These are phyloP conservation scores for Acleris laterana DNA, from an alignment of 2,888 invertebrate genomes.

Conservation along the genomic window DNA sequence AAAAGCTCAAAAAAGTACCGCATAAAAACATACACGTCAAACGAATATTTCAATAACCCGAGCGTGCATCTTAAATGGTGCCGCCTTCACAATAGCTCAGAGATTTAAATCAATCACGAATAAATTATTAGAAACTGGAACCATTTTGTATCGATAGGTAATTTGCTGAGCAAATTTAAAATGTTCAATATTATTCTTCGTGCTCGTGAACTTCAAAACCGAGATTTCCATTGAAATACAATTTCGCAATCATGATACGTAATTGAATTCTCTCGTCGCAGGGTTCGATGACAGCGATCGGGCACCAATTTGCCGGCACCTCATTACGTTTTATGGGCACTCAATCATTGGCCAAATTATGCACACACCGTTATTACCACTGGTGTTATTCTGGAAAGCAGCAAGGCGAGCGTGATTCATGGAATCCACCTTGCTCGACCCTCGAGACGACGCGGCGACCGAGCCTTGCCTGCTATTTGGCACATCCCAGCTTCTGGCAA, in stretches of 20 bases:
- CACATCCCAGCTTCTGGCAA: too few species aligned
- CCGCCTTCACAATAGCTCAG: too few species aligned
- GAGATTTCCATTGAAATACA: slow-evolving; percentile 23
- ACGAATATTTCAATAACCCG: too few species aligned
- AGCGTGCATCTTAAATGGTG: too few species aligned
- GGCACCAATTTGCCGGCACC: slow-evolving; percentile 46
- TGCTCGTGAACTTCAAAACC: slow-evolving; percentile 4
- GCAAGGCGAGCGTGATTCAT: too few species aligned
- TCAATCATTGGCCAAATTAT: slow-evolving; percentile 50
- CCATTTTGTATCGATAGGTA: background rate
- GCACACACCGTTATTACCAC: slow-evolving; percentile 25
- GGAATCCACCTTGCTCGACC: too few species aligned
- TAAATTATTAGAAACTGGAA: background rate
- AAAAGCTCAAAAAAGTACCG: too few species aligned
- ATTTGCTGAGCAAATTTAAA: slow-evolving; percentile 1
- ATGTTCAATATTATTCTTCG: background rate
- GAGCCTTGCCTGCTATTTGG: too few species aligned
- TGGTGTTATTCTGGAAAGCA: too few species aligned
- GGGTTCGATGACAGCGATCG: slow-evolving; percentile 44
- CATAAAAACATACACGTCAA: too few species aligned
- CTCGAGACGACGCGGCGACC: too few species aligned
- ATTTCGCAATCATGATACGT: slow-evolving; percentile 38
- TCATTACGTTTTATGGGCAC: slow-evolving; percentile 49
- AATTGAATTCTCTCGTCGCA: slow-evolving; percentile 35
- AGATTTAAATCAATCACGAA: slow-evolving; percentile 1